These are phyloP conservation scores for Dendrocincla tyrannina DNA, from an alignment of 2,797 vertebrate genomes.

Conservation along the genomic window DNA sequence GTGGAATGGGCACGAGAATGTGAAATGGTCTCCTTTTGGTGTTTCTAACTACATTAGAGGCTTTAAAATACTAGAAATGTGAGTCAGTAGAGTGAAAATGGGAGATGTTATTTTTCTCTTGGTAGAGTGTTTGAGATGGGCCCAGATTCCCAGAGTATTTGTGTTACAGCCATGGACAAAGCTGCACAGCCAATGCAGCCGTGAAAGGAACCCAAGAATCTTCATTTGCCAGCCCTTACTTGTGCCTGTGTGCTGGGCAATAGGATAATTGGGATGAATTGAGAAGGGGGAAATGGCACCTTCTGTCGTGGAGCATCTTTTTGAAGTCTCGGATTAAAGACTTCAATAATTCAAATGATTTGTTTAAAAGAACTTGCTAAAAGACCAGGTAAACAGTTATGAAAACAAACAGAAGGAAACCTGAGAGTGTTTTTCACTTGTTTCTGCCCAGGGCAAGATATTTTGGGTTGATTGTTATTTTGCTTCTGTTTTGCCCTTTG, in stretches of 20 bases:
- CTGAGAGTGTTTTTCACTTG: background rate
- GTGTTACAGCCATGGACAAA: background rate
- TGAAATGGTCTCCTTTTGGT: background rate
- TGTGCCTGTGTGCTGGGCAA: fast-evolving
- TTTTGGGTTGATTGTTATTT: background rate
- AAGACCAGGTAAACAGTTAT: background rate
- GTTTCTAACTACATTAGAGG: background rate
- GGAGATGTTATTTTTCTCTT: background rate
- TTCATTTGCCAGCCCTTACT: background rate
- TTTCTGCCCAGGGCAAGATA: background rate
- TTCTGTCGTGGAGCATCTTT: background rate
- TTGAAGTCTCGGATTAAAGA: background rate
- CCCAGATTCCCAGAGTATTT: background rate
- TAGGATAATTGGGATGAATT: background rate
- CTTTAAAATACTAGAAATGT: background rate
- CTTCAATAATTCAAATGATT: background rate
- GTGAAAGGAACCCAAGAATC: background rate
- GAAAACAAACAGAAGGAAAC: slow-evolving; percentile 9
- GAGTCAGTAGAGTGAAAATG: background rate
- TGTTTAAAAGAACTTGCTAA: background rate
- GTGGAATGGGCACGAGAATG: background rate
- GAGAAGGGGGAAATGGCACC: background rate
- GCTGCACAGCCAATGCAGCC: background rate
- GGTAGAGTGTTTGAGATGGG: background rate
- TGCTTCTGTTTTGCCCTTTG: background rate